These are phyloP conservation scores for Macrotrachela quadricornifera DNA, from an alignment of 1,140 invertebrate species.

Conservation along the genomic window DNA sequence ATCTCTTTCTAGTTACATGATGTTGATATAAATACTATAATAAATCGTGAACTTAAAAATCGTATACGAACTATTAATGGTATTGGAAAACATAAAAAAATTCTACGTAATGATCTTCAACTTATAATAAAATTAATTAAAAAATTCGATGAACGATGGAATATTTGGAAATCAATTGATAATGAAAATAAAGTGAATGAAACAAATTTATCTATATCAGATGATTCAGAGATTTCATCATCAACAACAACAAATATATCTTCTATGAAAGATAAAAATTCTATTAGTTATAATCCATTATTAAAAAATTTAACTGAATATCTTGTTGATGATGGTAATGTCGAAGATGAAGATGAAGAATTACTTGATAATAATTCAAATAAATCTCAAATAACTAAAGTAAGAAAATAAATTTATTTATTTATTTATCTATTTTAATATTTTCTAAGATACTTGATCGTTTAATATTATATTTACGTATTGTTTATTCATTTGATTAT, in stretches of 20 bases:
- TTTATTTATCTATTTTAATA: neutral
- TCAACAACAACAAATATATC: neutral
- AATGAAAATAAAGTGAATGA: constrained; percentile 26
- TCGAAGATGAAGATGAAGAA: constrained; percentile 95
- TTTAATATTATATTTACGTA: constrained; percentile 70
- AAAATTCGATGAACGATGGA: constrained; percentile 61
- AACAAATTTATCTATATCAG: constrained; percentile 11
- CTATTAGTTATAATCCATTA: constrained; percentile 52
- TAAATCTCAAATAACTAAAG: neutral
- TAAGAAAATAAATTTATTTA: neutral
- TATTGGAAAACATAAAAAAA: constrained; percentile 60
- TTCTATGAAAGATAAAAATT: neutral
- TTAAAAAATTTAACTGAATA: constrained; percentile 92
- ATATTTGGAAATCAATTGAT: constrained; percentile 45
- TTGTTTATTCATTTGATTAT: constrained; percentile 96
- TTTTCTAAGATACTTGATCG: constrained; percentile 46
- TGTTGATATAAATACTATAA: constrained; percentile 63
- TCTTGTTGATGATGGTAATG: constrained; percentile 88
- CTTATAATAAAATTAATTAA: constrained; percentile 81
- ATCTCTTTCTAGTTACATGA: constrained; percentile 26
- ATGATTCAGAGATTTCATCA: neutral
- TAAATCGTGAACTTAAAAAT: constrained; percentile 73
- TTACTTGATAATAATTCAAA: constrained; percentile 42
- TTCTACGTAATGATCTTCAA: constrained; percentile 73
- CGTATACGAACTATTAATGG: constrained; percentile 77